Conservation (phyloP, 2,888 invertebrate species). For the Spodoptera littoralis region DNA sequence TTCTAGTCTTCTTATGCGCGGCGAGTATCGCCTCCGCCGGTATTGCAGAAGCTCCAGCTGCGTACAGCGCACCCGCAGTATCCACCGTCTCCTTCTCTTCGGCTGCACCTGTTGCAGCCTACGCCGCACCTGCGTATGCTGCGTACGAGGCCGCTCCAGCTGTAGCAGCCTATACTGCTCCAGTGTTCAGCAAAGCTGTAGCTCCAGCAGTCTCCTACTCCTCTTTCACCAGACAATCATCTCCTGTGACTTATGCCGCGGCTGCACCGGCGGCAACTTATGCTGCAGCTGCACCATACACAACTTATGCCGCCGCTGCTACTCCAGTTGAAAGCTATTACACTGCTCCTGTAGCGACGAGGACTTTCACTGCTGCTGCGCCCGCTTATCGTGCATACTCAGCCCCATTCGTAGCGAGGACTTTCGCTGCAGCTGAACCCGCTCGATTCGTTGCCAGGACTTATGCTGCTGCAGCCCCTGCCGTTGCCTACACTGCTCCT, state of each 20-base stretch:
- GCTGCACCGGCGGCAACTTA: constrained; percentile 75
- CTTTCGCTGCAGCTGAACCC: constrained; percentile 36
- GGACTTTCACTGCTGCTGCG: constrained; percentile 59
- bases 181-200: constrained; percentile 63
- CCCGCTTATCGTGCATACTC: constrained; percentile 16
- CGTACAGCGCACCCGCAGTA: constrained; percentile 68
- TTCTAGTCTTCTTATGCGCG: constrained; percentile 88
- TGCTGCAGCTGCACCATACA: constrained; percentile 67
- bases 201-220: constrained; percentile 56
- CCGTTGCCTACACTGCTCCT: constrained; percentile 72
- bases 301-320: constrained; percentile 60
- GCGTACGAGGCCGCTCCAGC: constrained; percentile 80
- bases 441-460: constrained; percentile 64
- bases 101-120: constrained; percentile 68
- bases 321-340: constrained; percentile 1
- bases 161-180: constrained; percentile 66
- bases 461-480: constrained; percentile 64
- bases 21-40: constrained; percentile 90
- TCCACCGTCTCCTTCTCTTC: constrained; percentile 58
- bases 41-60: constrained; percentile 73
- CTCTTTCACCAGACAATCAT: constrained; percentile 65
- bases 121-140: constrained; percentile 51
- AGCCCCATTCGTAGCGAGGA: constrained; percentile 1
- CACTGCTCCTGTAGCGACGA: constrained; percentile 77
- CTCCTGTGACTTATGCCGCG: constrained; percentile 66